Conservation (phyloP, 2,888 invertebrate genomes). For the Tromatobia lineatoria region DNA sequence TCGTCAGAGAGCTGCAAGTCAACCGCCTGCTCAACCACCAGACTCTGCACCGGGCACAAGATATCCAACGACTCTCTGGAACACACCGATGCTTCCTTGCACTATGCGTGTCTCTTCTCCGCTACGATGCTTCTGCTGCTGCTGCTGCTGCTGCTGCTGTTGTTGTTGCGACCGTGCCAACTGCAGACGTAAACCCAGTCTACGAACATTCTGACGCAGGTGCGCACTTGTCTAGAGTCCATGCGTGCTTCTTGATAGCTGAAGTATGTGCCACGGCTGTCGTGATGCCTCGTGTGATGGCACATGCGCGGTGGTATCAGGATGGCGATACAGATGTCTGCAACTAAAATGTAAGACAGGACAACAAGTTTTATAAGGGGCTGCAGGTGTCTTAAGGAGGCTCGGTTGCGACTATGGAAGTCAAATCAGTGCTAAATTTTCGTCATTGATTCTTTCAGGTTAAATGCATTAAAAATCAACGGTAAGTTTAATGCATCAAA, state of each 20-base stretch:
- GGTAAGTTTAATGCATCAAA: no score
- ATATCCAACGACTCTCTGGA: slow-evolving; percentile 14
- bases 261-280: slow-evolving; percentile 7
- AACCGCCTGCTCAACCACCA: slow-evolving; percentile 30
- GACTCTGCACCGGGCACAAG: slow-evolving; percentile 13
- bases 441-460: no score
- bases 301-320: neutral
- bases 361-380: neutral
- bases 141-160: slow-evolving; percentile 1
- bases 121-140: slow-evolving; percentile 9
- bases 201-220: slow-evolving; percentile 23
- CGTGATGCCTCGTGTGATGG: slow-evolving; percentile 4
- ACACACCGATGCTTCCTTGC: slow-evolving; percentile 20
- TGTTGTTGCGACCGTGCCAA: slow-evolving; percentile 18
- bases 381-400: no score
- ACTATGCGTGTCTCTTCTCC: slow-evolving; percentile 23
- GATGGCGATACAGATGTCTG: neutral
- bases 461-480: no score
- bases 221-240: slow-evolving; percentile 3
- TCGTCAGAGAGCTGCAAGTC: slow-evolving; percentile 26
- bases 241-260: slow-evolving; percentile 24
- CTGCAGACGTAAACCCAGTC: slow-evolving; percentile 18
- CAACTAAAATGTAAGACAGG: neutral
- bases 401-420: no score
- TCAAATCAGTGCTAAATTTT: no score